Percentiles rank a stretch among this genome's conserved stretches.
These are phyloP conservation scores for Epinotia nisella DNA, from an alignment of 2,888 invertebrate species.

Conservation along the genomic window DNA sequence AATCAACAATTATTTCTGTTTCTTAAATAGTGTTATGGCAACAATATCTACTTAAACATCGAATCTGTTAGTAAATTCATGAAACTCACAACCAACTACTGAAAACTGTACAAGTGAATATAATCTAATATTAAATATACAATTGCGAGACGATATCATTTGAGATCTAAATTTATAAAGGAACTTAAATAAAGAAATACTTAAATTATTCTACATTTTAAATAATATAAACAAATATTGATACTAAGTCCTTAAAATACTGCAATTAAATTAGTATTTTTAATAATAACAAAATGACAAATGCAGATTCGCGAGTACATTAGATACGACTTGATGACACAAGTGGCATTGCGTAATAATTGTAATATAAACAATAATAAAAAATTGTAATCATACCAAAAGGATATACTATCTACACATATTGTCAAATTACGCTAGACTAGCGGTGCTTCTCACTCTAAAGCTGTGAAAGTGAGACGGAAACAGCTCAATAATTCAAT, in stretches of 20 bases:
- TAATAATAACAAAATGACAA: slow-evolving; percentile 31
- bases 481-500: neutral
- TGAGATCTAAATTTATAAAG: slow-evolving; percentile 74
- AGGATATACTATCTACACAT: slow-evolving; percentile 17
- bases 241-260: slow-evolving; percentile 28
- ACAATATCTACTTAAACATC: slow-evolving; percentile 4
- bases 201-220: slow-evolving; percentile 50
- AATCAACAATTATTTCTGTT: neutral
- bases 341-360: neutral
- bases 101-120: slow-evolving; percentile 44
- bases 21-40: neutral
- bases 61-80: slow-evolving; percentile 50
- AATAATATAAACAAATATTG: slow-evolving; percentile 40
- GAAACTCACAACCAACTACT: slow-evolving; percentile 69
- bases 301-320: slow-evolving; percentile 38
- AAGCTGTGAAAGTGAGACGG: slow-evolving; percentile 14
- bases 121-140: slow-evolving; percentile 58
- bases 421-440: slow-evolving; percentile 13
- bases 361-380: slow-evolving; percentile 10
- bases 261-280: slow-evolving; percentile 32
- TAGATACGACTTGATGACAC: neutral
- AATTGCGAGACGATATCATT: slow-evolving; percentile 64
- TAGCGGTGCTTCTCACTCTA: slow-evolving; percentile 10
- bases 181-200: slow-evolving; percentile 63
- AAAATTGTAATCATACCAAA: neutral